These are phyloP conservation scores for Lacerta viridis DNA, from an alignment of 2,797 vertebrate species.

Conservation along the genomic window DNA sequence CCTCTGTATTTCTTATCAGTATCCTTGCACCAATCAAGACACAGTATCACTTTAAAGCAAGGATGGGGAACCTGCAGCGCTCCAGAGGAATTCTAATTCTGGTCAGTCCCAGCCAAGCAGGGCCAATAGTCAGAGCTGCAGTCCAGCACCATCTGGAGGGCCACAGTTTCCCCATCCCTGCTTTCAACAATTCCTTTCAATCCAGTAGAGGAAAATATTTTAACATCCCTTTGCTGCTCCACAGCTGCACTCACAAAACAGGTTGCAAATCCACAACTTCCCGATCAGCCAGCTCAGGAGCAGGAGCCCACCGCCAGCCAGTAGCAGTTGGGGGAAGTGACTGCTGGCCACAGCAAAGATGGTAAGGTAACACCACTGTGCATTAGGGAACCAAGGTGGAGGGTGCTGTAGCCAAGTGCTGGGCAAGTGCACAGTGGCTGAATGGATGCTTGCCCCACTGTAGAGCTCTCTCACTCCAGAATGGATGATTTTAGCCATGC, in stretches of 20 bases:
- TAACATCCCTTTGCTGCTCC: neutral
- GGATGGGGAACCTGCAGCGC: too few species aligned
- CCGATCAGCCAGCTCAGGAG: conserved; percentile 42
- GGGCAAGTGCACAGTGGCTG: neutral
- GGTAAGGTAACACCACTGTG: neutral
- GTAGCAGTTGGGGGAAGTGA: neutral
- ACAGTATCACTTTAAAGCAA: neutral
- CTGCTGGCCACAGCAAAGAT: too few species aligned
- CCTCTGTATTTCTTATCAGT: neutral
- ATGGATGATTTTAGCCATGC: conserved; percentile 28
- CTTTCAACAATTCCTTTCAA: neutral
- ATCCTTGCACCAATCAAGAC: neutral
- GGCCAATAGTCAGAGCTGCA: too few species aligned
- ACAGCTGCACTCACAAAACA: neutral
- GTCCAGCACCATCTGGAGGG: too few species aligned
- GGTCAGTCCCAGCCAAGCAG: too few species aligned
- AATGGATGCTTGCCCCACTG: conserved; percentile 16
- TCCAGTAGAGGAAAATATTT: neutral
- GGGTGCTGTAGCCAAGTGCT: neutral
- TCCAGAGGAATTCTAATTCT: too few species aligned
- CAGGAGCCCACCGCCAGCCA: neutral
- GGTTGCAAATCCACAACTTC: conserved; percentile 24
- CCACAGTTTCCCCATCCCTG: too few species aligned
- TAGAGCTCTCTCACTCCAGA: conserved; percentile 28
- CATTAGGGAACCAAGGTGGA: too few species aligned